Percentiles rank a stretch among this genome's conserved stretches.
Conservation (phyloP, 2,797 vertebrate genomes). For the Aulostomus chinensis region DNA sequence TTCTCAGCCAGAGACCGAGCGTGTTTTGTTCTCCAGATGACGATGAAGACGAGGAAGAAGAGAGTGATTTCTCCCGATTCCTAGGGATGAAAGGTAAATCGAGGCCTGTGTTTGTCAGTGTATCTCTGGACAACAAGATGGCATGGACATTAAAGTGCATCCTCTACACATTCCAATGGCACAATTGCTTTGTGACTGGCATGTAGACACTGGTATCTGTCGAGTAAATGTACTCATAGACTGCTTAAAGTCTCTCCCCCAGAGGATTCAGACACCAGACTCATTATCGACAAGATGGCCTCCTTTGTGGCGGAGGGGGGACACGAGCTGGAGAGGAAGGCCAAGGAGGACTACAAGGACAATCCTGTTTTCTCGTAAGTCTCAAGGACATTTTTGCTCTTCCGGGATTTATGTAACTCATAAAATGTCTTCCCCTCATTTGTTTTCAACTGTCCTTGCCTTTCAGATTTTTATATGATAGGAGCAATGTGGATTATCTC, state of each 20-base stretch:
- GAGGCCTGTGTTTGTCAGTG: conserved; percentile 39
- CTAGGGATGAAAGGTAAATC: conserved; percentile 95
- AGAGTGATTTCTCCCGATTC: conserved; percentile 86
- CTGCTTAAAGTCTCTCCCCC: conserved; percentile 99
- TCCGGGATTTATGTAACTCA: neutral
- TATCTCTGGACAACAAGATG: conserved; percentile 36
- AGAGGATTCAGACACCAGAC: conserved; percentile 92
- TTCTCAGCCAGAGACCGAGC: conserved; percentile 85
- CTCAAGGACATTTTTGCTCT: neutral
- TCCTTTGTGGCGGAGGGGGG: conserved; percentile 95
- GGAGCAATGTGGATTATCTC: conserved; percentile 90
- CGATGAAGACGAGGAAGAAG: conserved; percentile 86
- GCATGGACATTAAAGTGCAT: conserved; percentile 53
- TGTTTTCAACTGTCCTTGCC: conserved; percentile 11
- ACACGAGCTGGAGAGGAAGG: conserved; percentile 90
- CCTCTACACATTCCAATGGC: conserved; percentile 47
- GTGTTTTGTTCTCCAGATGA: conserved; percentile 90
- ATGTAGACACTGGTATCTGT: conserved; percentile 83
- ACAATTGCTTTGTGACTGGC: conserved; percentile 81
- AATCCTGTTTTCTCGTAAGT: conserved; percentile 93
- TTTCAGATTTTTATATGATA: conserved; percentile 92
- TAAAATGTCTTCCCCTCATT: neutral
- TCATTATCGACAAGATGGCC: conserved; percentile 96
- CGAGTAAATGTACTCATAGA: conserved; percentile 94
- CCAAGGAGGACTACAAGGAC: conserved; percentile 93